Evolutionary conservation across 1,140 invertebrate genomes (phyloP), one percentile per base, ranked within the genome.

Genomic region (Brevipalpus yothersi): DNA sequence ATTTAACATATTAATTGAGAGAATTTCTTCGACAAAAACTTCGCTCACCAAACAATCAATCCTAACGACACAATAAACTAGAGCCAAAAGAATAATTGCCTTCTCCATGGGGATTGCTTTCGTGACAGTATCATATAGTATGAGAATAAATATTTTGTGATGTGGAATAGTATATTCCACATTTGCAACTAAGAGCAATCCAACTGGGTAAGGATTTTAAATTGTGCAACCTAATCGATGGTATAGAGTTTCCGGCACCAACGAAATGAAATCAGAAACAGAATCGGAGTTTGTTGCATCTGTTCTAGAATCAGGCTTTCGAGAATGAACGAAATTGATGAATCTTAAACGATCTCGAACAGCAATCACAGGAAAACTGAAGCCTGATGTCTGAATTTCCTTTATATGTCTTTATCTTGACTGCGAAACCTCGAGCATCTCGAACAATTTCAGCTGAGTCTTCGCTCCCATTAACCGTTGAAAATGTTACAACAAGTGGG

Each of bases 341-440:
- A 88, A 80, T 90, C 56, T 63, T 68, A 77, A 73, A 75, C 10
- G n/a, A 45, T 45, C 43, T 45, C 43, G 10, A 11, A 45, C n/a
- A n/a, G 95, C 95, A 75, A 96, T 95, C 61, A 96, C 85, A 45
- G n/a, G 43, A 45, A 45, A 76, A n/a, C n/a, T n/a, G n/a, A n/a
- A n/a, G n/a, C 45, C 91, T 88, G 59, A 94, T 70, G 76, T 96
- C 91, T 89, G 89, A 95, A 68, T 88, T 84, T 51, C 91, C 91
- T 67, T 94, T 86, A 62, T 95, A 89, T 7, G 91, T 92, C 70
- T 95, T 95, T 68, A 95, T 89, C 69, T 95, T 95, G 0, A 94
- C 72, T 41, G 91, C 88, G 72, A 94, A 95, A 59, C 91, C 91
- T 66, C 90, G 77, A 5, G 87, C 86, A 75, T 96, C 91, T 65